Conservation (phyloP, 1,140 invertebrate genomes). For the Zelostemma sp. region DNA sequence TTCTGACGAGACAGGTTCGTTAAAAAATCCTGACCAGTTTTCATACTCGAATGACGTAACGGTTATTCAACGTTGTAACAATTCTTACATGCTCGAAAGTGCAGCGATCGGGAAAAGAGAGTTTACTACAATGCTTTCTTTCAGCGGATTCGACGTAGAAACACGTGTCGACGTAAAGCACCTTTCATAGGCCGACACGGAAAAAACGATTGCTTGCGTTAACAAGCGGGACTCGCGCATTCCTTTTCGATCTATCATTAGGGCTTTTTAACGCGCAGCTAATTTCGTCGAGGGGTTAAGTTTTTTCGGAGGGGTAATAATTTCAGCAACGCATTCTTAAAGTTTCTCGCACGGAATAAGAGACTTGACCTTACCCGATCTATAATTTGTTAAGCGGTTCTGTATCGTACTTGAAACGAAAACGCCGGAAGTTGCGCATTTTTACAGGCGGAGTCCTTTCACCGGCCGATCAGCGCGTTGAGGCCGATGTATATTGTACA, state of each 20-base stretch:
- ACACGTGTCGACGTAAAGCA: conserved; percentile 13
- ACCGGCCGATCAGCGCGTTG: conserved; percentile 28
- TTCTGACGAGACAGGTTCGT: conserved; percentile 52
- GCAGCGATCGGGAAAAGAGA: conserved; percentile 44
- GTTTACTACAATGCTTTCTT: conserved; percentile 42
- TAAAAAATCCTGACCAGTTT: conserved; percentile 54
- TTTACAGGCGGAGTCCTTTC: conserved; percentile 29
- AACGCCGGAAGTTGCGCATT: conserved; percentile 32
- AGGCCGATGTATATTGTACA: conserved; percentile 5
- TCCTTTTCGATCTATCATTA: too few relatives aligned
- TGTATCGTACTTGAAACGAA: conserved; percentile 28
- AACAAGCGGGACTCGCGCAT: too few relatives aligned
- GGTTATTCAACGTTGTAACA: conserved; percentile 54
- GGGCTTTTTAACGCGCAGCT: background rate
- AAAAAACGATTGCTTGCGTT: conserved; percentile 2
- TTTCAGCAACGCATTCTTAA: too few relatives aligned
- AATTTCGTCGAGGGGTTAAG: too few relatives aligned
- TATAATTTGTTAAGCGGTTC: conserved; percentile 18
- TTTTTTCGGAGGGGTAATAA: too few relatives aligned
- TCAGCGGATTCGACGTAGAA: conserved; percentile 32
- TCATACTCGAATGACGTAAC: conserved; percentile 55
- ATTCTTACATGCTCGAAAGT: conserved; percentile 59
- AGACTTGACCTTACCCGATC: conserved; percentile 34
- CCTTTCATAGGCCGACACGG: too few relatives aligned
- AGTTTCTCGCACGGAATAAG: conserved; percentile 9